phyloP scores from a whole-genome alignment of 2,113 vertebrate species.

The Paradisaea rubra region DNA sequence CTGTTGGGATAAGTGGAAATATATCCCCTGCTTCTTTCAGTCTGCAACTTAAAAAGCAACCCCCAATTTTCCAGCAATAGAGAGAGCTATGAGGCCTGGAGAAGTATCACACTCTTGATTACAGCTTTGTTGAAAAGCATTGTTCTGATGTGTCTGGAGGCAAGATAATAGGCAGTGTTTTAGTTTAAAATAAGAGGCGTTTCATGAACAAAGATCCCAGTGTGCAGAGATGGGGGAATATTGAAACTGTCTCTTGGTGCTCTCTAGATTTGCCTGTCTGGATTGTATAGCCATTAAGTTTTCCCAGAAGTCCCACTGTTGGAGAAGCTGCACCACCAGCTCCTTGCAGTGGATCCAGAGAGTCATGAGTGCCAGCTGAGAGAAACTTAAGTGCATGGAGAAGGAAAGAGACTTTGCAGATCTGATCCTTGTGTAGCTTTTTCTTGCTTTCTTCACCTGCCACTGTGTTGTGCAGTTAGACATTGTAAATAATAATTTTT shows the following conservation, averaged over 20 bases:
- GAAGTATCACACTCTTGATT: conserved; percentile 31
- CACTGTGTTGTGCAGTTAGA: not conserved
- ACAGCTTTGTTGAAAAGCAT: conserved; percentile 42
- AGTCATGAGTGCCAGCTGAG: not conserved
- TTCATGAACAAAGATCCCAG: conserved; percentile 32
- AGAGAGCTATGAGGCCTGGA: not conserved
- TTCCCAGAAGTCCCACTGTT: not conserved
- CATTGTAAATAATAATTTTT: not conserved
- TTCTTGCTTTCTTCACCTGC: not conserved
- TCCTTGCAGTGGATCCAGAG: not conserved
- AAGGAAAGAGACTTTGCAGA: not conserved
- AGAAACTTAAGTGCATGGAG: not conserved
- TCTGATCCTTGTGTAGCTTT: not conserved
- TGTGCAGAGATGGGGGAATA: not conserved
- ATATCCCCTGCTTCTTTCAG: not conserved
- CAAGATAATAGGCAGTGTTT: conserved; percentile 42
- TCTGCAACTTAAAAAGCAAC: conserved; percentile 2
- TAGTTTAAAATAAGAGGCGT: conserved; percentile 44
- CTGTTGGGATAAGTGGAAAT: not conserved
- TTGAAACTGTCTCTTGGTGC: conserved; percentile 20
- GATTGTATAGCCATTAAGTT: not conserved
- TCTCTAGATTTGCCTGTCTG: not conserved
- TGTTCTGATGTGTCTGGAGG: conserved; percentile 29
- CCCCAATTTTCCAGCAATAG: conserved; percentile 13
- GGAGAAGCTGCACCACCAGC: not conserved